Evolutionary conservation across 2,113 vertebrate genomes (phyloP), one percentile per base, ranked within the genome.

Genomic region (Cyphotilapia sp.): DNA sequence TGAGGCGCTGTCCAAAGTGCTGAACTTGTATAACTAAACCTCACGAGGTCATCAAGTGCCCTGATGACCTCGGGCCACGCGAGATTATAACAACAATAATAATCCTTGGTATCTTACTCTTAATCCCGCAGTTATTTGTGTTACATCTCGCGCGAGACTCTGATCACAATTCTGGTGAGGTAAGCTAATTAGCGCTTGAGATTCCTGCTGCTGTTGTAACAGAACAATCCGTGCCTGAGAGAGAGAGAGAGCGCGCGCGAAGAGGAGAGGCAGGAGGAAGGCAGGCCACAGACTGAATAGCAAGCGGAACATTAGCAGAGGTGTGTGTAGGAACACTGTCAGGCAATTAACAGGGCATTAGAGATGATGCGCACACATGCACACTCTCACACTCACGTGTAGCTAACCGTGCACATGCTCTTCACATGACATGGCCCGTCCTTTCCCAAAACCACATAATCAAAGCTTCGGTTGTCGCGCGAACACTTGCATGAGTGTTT

Each of bases 251-350:
- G 54, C 47, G 71, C 27, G 54, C 22, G 38, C 6, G 42, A 42
- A 82, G 85, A 81, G 59, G 56, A 57, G 84, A 82, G 53, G 84
- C 42, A 82, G 83, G 83, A 85, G 81, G 85, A 63, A 80, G 90
- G 86, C 96, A 95, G 96, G 96, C 96, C 97, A 97, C 96, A 96
- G 95, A 93, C 97, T 95, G 98, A 99, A 99, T 99, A 97, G 97
- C 97, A 98, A 99, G 97, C 96, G 95, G 97, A 97, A 97, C 98
- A 99, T 99, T 99, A 99, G 98, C 96, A 96, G 96, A 97, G 96
- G 96, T 98, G 98, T 98, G 98, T 97, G 97, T 95, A 97, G 97
- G 98, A 98, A 98, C 97, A 97, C 97, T 97, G 95, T 96, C 96
- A 96, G 96, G 96, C 97, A 98, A 99, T 99, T 99, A 98, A 97